Evolutionary conservation across 2,797 vertebrate genomes (phyloP).

Genomic region (Anabacerthia variegaticeps): DNA sequence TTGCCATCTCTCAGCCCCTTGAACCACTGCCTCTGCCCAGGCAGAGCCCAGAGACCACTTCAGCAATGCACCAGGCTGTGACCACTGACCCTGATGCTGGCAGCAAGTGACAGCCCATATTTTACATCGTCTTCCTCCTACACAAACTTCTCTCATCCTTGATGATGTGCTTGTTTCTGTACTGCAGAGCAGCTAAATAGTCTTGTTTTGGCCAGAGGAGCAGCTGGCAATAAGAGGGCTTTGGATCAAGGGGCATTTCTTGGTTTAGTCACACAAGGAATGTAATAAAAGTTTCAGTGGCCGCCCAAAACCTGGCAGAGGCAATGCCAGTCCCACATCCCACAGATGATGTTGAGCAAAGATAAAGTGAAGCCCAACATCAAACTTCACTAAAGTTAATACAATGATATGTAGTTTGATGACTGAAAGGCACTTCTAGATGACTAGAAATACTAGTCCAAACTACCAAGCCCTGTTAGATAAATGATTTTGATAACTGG

Average conservation of each 20-base stretch:
- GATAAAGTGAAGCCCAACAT: background rate
- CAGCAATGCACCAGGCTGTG: background rate
- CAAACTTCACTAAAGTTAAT: background rate
- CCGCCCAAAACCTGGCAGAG: background rate
- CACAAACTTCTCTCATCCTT: background rate
- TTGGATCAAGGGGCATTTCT: background rate
- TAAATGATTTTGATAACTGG: background rate
- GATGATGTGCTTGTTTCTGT: background rate
- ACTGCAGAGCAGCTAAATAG: background rate
- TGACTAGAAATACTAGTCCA: background rate
- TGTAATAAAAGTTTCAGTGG: background rate
- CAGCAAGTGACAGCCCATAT: background rate
- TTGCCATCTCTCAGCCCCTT: background rate
- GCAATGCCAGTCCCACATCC: background rate
- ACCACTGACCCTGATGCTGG: background rate
- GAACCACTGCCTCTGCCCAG: background rate
- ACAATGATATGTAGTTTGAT: background rate
- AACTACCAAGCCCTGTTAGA: background rate
- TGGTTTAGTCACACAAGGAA: background rate
- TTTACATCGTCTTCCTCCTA: background rate
- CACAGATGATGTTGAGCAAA: fast-evolving
- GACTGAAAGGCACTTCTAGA: background rate
- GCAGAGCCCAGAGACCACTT: background rate
- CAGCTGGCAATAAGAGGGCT: background rate
- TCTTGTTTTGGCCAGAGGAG: background rate